Base-by-base conservation (phyloP, 2,888 invertebrate species). In the Lithodes maja region DNA sequence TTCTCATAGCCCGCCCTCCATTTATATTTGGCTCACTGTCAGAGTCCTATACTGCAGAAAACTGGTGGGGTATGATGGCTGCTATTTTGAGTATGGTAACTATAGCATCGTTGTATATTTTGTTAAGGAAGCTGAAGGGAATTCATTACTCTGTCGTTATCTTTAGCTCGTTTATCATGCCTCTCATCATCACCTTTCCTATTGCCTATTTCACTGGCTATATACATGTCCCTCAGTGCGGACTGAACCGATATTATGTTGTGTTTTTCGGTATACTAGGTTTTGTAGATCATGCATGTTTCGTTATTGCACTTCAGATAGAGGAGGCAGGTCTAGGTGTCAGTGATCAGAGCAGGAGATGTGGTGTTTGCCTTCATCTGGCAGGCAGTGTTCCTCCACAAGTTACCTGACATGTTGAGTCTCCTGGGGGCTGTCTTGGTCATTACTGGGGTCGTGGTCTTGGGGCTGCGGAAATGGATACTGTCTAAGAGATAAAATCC, bases 281-380 rank as follows among this genome's bases (percentile, higher is more conserved):
- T 94, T 98, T 98, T 94, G 95, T 97, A 83, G 98, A 98, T 1
- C 98, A 98, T 94, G 97, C 98, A 92, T 94, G 98, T 88, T 94
- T 98, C 69, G 98, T 98, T n/a, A 95, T 97, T 93, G 97, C 98
- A 1, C 94, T 98, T 92, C 97, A 98, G 94, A 95, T 97, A 94
- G 98, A 98, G 93, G 97, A 98, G 94, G 98, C 98, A 2, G 97
- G 98, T 0, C 97, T 98, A 17, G 97, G 97, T 98, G 1, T 97
- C 98, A 0, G 97, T 98, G 91, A 97, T 98, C 12, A 95, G 98
- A 52, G 89, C 91, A 77, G 88, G 87, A 12, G 91, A 91, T 54
- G 90, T 91, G 12, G 75, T 91, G 3, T 89, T 91, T 49, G 87
- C 91, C 12, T 87, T 33, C 33, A 33, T 33, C 33, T 33, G 33